Percentiles rank a stretch among this genome's conserved stretches.
These are phyloP conservation scores for Agapostemon virescens DNA, from an alignment of 2,888 invertebrate species.

Conservation along the genomic window DNA sequence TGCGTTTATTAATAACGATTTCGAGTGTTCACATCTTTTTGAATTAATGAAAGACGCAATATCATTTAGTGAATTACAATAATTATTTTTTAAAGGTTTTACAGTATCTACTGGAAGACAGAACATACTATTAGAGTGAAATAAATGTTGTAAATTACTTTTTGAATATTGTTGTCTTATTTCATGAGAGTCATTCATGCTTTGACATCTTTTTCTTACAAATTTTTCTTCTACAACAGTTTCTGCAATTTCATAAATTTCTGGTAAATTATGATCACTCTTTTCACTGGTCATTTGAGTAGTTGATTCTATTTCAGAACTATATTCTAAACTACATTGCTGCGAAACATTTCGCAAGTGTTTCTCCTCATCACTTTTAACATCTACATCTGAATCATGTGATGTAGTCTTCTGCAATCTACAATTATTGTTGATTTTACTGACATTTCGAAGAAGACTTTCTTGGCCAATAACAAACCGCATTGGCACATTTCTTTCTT, in stretches of 20 bases:
- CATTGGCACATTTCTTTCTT: conserved; percentile 74
- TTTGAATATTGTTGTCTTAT: conserved; percentile 53
- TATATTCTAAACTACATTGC: conserved; percentile 87
- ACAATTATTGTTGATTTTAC: conserved; percentile 71
- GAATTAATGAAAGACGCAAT: conserved; percentile 71
- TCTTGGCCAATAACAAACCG: conserved; percentile 80
- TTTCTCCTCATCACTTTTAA: conserved; percentile 74
- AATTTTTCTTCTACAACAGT: conserved; percentile 52
- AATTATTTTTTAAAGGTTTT: conserved; percentile 66
- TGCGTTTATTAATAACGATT: conserved; percentile 69
- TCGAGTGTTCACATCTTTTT: conserved; percentile 70
- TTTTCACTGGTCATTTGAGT: conserved; percentile 76
- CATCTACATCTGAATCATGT: conserved; percentile 75
- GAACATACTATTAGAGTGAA: conserved; percentile 74
- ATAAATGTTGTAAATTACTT: conserved; percentile 62
- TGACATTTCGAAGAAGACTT: conserved; percentile 65
- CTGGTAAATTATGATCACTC: conserved; percentile 77
- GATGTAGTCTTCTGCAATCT: conserved; percentile 55
- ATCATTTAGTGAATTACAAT: conserved; percentile 75
- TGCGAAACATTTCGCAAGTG: conserved; percentile 86
- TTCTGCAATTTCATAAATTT: conserved; percentile 73
- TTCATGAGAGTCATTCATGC: conserved; percentile 63
- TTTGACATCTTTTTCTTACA: conserved; percentile 57
- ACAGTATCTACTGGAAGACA: conserved; percentile 69
- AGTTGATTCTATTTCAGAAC: conserved; percentile 81